Base-by-base conservation (phyloP, 2,797 vertebrate genomes). In the Poeciliopsis infans region DNA sequence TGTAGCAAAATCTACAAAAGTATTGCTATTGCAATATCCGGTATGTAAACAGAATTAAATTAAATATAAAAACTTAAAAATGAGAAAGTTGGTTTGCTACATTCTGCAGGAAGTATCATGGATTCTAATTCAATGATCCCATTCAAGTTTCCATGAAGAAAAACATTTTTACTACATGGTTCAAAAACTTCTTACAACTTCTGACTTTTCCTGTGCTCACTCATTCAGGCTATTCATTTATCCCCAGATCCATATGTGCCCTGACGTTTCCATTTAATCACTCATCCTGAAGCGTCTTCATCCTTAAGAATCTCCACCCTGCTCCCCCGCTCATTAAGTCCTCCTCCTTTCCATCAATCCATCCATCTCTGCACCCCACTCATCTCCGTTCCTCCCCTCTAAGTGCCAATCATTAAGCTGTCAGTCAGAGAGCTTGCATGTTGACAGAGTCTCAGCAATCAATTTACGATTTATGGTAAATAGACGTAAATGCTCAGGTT, bases 361-460 rank as follows among this genome's bases (percentile, higher is more conserved):
- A 85, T 86, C 81, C 75, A 11, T 87, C 84, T 82, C 79, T 59
- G 66, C 57, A 71, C 83, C 80, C 59, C 46, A 28, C 79, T 41
- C 82, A 51, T 83, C 77, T 39, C 71, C 51, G 43, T 53, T 55
- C 81, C 80, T 83, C 79, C 84, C 49, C 75, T 80, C 79, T 90
- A 91, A 92, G 85, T 92, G 91, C 82, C 90, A 91, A 89, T 92
- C 91, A 92, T 92, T 91, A 92, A 90, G 85, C 83, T 91, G 90
- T 89, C 92, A 91, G 46, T 93, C 89, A 87, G 81, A 68, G 47
- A 82, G 81, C 89, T 88, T 89, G 75, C 80, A 86, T 81, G 86
- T 87, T 89, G 89, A 87, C 78, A 13, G 49, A 73, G 66, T 80
- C 76, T 72, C 66, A 33, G 64, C 66, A 84, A 76, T 87, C 85